phyloP scores from a whole-genome alignment of 2,888 invertebrate genomes.

The Norana najaformis region DNA sequence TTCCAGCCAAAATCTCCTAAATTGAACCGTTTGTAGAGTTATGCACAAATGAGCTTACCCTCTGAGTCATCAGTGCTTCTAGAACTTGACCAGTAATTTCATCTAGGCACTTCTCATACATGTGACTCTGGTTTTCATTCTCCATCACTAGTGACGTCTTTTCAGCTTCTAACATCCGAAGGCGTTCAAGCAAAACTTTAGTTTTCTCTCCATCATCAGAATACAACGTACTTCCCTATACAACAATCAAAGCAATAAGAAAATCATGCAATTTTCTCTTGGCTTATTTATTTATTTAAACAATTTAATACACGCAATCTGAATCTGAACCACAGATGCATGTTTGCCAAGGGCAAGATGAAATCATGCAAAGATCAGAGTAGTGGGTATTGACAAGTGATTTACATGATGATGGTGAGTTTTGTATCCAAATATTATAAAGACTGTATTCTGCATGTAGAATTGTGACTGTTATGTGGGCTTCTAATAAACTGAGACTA shows the following conservation, averaged over 20 bases:
- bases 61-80: slow-evolving; percentile 80
- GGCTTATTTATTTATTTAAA: not conserved
- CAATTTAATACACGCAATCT: not conserved
- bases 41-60: slow-evolving; percentile 67
- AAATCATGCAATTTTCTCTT: not conserved
- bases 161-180: slow-evolving; percentile 68
- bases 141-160: slow-evolving; percentile 70
- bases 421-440: too few species aligned
- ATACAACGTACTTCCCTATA: slow-evolving; percentile 19
- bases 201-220: slow-evolving; percentile 49
- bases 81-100: slow-evolving; percentile 78
- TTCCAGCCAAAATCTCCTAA: not conserved
- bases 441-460: too few species aligned
- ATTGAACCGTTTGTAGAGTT: not conserved
- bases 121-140: slow-evolving; percentile 72
- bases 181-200: slow-evolving; percentile 66
- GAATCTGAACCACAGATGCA: not conserved
- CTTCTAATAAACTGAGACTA: too few species aligned
- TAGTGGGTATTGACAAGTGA: not conserved
- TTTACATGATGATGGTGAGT: not conserved
- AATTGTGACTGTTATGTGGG: too few species aligned
- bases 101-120: slow-evolving; percentile 71
- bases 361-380: not conserved
- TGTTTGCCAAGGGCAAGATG: not conserved
- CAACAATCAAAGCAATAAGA: not conserved